Conservation (phyloP, 2,888 invertebrate genomes). For the Habroteleia sp. region DNA sequence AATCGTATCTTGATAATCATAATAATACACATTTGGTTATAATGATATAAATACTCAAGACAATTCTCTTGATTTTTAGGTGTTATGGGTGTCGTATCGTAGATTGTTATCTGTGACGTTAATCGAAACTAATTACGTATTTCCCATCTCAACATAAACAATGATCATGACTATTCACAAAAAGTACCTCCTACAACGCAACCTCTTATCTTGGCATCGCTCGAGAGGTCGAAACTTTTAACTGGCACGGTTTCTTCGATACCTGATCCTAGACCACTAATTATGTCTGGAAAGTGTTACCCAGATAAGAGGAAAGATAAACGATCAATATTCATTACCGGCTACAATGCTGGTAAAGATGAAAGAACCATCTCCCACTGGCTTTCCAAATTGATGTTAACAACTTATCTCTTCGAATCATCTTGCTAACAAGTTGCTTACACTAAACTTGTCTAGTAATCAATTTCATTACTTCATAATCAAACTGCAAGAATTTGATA, state of each 20-base stretch:
- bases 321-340: conserved; percentile 57
- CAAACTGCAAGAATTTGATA: background rate
- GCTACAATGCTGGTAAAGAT: conserved; percentile 7
- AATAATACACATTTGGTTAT: too few species aligned
- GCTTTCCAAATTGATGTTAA: conserved; percentile 48
- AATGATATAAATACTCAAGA: too few species aligned
- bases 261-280: conserved; percentile 45
- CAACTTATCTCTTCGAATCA: conserved; percentile 46
- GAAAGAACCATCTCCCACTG: conserved; percentile 45
- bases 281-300: conserved; percentile 55
- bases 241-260: conserved; percentile 27
- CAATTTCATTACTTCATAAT: conserved; percentile 14
- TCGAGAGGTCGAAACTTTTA: conserved; percentile 31
- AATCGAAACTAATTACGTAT: conserved; percentile 16
- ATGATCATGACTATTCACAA: conserved; percentile 26
- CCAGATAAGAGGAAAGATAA: conserved; percentile 41
- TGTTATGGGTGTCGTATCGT: background rate
- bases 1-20: too few species aligned
- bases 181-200: background rate
- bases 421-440: conserved; percentile 40
- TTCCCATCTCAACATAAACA: conserved; percentile 10
- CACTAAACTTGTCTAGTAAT: conserved; percentile 18
- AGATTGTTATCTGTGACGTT: background rate
- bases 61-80: too few species aligned
- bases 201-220: conserved; percentile 17